A percentile compares a stretch with the other conserved stretches of the same genome.
These are phyloP conservation scores for Thecophora atra DNA, from an alignment of 2,888 invertebrate genomes.

Conservation along the genomic window DNA sequence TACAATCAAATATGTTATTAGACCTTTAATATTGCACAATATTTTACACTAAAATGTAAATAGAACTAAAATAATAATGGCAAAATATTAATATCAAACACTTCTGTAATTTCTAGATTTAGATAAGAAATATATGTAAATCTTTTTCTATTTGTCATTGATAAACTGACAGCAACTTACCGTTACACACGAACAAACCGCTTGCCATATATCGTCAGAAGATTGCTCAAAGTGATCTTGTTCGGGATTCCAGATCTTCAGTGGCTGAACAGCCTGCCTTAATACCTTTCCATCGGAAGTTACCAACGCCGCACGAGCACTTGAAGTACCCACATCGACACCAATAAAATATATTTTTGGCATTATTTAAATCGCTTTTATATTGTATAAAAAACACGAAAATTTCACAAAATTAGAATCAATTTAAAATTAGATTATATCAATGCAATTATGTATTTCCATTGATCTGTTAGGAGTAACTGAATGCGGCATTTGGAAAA, in stretches of 20 bases:
- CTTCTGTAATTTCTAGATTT: too few species aligned
- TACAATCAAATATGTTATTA: too few species aligned
- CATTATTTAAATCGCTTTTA: slow-evolving; percentile 32
- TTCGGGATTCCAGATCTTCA: slow-evolving; percentile 81
- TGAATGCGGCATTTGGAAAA: neutral
- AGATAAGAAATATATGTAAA: too few species aligned
- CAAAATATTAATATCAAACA: neutral
- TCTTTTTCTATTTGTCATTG: too few species aligned
- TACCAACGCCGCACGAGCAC: slow-evolving; percentile 87
- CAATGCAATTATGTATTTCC: neutral
- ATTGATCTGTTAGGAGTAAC: neutral
- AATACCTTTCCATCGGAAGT: slow-evolving; percentile 74
- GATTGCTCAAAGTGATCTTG: slow-evolving; percentile 89
- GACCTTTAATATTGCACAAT: too few species aligned
- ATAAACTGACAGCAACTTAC: slow-evolving; percentile 71
- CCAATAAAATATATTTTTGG: slow-evolving; percentile 74
- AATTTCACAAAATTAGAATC: too few species aligned
- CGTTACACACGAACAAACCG: slow-evolving; percentile 74
- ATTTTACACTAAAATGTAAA: neutral
- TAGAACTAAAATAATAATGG: neutral
- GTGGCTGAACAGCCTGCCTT: slow-evolving; percentile 72
- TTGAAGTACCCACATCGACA: slow-evolving; percentile 94
- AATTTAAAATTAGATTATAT: neutral
- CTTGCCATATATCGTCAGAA: slow-evolving; percentile 86
- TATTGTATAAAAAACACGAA: too few species aligned